These are phyloP conservation scores for Excalfactoria chinensis DNA, from an alignment of 2,113 vertebrate genomes.

Conservation along the genomic window DNA sequence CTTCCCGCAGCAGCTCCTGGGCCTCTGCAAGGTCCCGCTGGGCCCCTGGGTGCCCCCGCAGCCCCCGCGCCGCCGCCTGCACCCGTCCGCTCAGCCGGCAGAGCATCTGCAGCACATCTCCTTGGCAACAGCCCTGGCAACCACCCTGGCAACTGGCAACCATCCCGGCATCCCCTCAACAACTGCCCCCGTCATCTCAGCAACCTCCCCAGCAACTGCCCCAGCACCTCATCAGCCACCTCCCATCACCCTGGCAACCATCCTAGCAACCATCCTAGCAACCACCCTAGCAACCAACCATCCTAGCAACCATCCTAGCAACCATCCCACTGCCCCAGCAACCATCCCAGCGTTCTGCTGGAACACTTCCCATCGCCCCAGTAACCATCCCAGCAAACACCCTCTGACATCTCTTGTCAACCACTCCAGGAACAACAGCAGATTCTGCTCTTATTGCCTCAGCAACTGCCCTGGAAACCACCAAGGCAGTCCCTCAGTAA, in stretches of 20 bases:
- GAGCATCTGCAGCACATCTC: constrained; percentile 79
- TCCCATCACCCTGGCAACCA: no score
- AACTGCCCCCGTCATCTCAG: not conserved
- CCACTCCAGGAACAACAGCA: not conserved
- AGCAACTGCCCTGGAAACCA: not conserved
- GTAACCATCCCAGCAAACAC: no score
- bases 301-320: no score
- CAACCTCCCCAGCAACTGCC: not conserved
- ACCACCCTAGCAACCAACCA: no score
- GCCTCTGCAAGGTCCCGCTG: constrained; percentile 87
- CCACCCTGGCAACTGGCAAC: not conserved
- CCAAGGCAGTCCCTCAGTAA: not conserved
- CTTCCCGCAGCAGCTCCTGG: constrained; percentile 89
- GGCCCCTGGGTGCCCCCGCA: constrained; percentile 81
- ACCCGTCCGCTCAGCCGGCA: constrained; percentile 88
- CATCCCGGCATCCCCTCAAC: not conserved
- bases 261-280: no score
- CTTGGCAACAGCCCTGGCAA: not conserved
- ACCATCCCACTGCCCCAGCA: not conserved
- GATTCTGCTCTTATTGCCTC: not conserved
- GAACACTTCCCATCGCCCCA: no score
- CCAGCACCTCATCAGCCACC: no score
- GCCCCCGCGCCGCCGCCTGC: constrained; percentile 87
- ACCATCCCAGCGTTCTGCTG: no score
- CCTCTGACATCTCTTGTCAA: not conserved